Evolutionary conservation across 2,888 invertebrate genomes (phyloP).

Genomic region (Ochlodes sylvanus): DNA sequence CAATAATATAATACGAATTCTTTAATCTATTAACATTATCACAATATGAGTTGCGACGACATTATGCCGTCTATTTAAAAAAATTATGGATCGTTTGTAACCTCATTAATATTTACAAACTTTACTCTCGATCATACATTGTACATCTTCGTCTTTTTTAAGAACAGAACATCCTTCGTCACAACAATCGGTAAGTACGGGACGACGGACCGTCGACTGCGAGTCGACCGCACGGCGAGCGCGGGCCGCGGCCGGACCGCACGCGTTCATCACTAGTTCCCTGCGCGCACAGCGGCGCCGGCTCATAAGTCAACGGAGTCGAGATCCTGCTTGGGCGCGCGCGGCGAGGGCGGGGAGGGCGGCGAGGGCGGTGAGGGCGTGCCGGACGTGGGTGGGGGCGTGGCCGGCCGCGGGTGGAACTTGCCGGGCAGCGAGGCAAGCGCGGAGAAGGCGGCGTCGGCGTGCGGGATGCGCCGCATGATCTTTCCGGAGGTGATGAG

Average conservation of each 20-base stretch:
- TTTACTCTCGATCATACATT: constrained; percentile 50
- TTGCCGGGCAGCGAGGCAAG: constrained; percentile 84
- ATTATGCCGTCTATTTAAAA: constrained; percentile 63
- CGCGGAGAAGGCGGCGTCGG: constrained; percentile 89
- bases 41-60: constrained; percentile 72
- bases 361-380: constrained; percentile 50
- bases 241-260: no score
- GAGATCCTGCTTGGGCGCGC: constrained; percentile 89
- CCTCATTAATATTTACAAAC: constrained; percentile 57
- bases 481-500: constrained; percentile 99
- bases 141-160: constrained; percentile 56
- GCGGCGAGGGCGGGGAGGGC: constrained; percentile 66
- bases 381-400: constrained; percentile 69
- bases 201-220: constrained; percentile 9
- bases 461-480: constrained; percentile 93
- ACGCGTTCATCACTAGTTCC: not conserved
- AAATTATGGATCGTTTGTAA: constrained; percentile 61
- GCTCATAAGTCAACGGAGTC: constrained; percentile 89
- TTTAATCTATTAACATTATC: constrained; percentile 74
- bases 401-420: constrained; percentile 90
- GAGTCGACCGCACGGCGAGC: not conserved
- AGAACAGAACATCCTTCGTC: constrained; percentile 44
- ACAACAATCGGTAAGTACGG: constrained; percentile 34
- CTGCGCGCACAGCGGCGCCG: constrained; percentile 8
- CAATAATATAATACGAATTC: constrained; percentile 72